Base-by-base conservation (phyloP, 2,888 invertebrate species). In the Pseudolycoriella hygida region DNA sequence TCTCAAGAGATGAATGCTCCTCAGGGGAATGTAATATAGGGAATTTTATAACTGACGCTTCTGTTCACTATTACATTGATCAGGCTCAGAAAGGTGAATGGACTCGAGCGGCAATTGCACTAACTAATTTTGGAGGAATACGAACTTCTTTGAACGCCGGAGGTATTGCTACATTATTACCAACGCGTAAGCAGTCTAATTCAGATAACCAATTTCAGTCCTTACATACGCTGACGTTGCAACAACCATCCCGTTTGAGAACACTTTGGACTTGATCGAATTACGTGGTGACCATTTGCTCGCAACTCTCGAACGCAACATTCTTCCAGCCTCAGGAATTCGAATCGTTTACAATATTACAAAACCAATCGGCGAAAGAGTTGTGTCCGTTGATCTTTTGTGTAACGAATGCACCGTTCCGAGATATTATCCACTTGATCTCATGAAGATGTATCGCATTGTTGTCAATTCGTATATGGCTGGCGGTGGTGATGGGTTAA, bases 191-290 rank as follows among this genome's bases (percentile, higher is more conserved):
- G 8, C 8, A 25, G 4, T 34, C 6, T 31, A 42, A n/a, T 45
- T 40, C 25, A 40, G 15, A 40, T 12, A 25, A 17, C 30, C 8
- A n/a, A n/a, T 37, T 18, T 34, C 8, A 83, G 84, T 77, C 10
- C 72, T 82, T 11, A 82, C 80, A 1, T 78, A 76, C 37, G 77
- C 75, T 43, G 77, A 78, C 47, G 55, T 87, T 8, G 62, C 81
- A 4, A 73, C 75, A 53, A 72, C 77, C 17, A 69, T 77, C 48
- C 89, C 89, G 1, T 89, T 88, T 57, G 76, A 76, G 56, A 87
- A 87, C 61, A 73, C 71, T 40, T 67, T 86, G 48, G 77, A 83
- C 54, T 67, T 78, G 12, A 74, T 80, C 46, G 78, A 80, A 53
- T 58, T 89, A 46, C 67, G 69, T 43, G 89, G 89, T 0, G 61